Conservation (phyloP, 1,140 invertebrate species). For the Rhagoletis pomonella region DNA sequence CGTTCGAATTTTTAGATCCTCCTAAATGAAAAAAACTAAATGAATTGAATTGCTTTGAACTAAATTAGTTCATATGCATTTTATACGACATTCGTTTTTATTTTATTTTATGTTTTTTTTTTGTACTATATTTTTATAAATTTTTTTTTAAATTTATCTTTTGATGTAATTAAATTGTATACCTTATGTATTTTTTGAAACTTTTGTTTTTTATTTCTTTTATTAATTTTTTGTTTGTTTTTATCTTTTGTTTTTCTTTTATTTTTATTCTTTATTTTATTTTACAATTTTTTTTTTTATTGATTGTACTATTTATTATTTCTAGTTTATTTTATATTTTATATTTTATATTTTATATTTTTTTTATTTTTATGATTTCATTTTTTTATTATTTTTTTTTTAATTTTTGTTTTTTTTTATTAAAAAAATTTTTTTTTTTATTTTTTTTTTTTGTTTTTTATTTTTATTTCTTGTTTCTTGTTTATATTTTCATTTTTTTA, state of each 20-base stretch:
- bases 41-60: too few relatives aligned
- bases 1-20: too few relatives aligned
- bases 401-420: neutral
- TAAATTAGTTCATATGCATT: too few relatives aligned
- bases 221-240: neutral
- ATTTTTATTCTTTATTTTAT: neutral
- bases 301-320: neutral
- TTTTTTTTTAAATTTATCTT: neutral
- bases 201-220: neutral
- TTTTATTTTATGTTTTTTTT: neutral
- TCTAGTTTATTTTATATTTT: neutral
- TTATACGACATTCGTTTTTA: too few relatives aligned
- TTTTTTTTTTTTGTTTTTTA: neutral
- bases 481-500: neutral
- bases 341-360: neutral
- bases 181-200: neutral
- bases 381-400: neutral
- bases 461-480: neutral
- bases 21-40: too few relatives aligned
- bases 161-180: neutral
- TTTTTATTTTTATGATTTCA: neutral
- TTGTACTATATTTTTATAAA: neutral
- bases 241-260: constrained; percentile 16
- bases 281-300: neutral
- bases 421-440: neutral